phyloP scores from a whole-genome alignment of 2,797 vertebrate genomes.

The Austrolebias charrua region DNA sequence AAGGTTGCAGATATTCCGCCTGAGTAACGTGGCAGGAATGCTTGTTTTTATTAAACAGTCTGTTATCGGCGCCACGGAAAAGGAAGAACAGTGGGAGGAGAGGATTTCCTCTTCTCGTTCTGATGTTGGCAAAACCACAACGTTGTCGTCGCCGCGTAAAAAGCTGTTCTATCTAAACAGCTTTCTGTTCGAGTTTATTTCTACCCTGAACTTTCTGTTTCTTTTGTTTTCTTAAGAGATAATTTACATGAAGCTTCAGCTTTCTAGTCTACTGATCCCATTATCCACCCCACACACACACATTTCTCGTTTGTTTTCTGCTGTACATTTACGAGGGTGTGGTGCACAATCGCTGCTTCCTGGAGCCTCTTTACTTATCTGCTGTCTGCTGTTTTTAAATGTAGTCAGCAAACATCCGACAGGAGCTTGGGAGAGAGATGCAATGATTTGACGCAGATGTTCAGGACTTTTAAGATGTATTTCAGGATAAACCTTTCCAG shows the following conservation, averaged over 20 bases:
- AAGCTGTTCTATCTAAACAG: background rate
- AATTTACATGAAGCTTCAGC: background rate
- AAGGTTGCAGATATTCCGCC: background rate
- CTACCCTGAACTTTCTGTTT: background rate
- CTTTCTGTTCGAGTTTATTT: background rate
- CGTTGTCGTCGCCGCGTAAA: background rate
- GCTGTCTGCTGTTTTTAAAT: constrained; percentile 2
- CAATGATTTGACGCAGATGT: constrained; percentile 9
- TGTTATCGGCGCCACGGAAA: constrained; percentile 64
- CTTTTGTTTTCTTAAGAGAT: background rate
- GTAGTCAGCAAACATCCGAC: background rate
- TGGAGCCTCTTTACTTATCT: constrained; percentile 5
- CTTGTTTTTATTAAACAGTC: constrained; percentile 37
- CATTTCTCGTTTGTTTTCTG: constrained; percentile 6
- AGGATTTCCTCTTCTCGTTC: constrained; percentile 61
- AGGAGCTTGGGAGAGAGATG: background rate
- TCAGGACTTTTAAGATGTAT: constrained; percentile 15
- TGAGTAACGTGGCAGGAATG: constrained; percentile 37
- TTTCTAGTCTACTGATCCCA: background rate
- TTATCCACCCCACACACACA: background rate
- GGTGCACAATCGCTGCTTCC: constrained; percentile 35
- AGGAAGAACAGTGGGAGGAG: constrained; percentile 55
- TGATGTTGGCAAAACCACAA: constrained; percentile 4
- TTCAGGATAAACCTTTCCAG: constrained; percentile 12
- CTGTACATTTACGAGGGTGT: constrained; percentile 35